Conservation (phyloP, 2,113 vertebrate genomes). For the Rutilus rutilus region DNA sequence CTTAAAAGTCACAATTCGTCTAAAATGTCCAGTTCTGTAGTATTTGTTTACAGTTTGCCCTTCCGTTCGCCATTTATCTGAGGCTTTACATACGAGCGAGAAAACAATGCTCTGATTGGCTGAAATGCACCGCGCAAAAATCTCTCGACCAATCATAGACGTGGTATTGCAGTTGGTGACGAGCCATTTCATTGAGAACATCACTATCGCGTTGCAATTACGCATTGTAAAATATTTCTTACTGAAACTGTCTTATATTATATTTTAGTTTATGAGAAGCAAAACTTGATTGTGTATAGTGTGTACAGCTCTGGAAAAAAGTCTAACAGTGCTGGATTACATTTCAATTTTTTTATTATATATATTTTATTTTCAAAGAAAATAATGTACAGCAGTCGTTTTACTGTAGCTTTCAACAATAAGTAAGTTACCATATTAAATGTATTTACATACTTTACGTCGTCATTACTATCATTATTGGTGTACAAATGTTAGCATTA, state of each 20-base stretch:
- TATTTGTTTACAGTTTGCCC: constrained; percentile 68
- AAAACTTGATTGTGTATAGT: background rate
- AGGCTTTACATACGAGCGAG: constrained; percentile 63
- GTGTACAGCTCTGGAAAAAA: background rate
- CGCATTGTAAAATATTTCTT: background rate
- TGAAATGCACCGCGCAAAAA: constrained; percentile 73
- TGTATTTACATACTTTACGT: background rate
- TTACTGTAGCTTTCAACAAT: background rate
- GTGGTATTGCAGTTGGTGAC: constrained; percentile 42
- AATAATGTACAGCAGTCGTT: background rate
- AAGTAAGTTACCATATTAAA: constrained; percentile 1
- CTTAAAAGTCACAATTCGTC: constrained; percentile 27
- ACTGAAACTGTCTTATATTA: background rate
- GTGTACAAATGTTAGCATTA: background rate
- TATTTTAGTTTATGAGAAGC: background rate
- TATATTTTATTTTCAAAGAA: constrained; percentile 9
- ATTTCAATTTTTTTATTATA: too few relatives aligned
- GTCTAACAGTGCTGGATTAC: background rate
- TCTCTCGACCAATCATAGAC: constrained; percentile 65
- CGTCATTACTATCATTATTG: background rate
- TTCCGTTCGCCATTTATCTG: constrained; percentile 71
- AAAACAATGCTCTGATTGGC: constrained; percentile 78
- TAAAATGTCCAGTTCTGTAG: constrained; percentile 54
- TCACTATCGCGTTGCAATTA: constrained; percentile 29
- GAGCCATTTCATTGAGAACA: background rate